Percentiles rank a stretch among this genome's conserved stretches.
phyloP scores from a whole-genome alignment of 2,797 vertebrate species.

The Smutsia gigantea region DNA sequence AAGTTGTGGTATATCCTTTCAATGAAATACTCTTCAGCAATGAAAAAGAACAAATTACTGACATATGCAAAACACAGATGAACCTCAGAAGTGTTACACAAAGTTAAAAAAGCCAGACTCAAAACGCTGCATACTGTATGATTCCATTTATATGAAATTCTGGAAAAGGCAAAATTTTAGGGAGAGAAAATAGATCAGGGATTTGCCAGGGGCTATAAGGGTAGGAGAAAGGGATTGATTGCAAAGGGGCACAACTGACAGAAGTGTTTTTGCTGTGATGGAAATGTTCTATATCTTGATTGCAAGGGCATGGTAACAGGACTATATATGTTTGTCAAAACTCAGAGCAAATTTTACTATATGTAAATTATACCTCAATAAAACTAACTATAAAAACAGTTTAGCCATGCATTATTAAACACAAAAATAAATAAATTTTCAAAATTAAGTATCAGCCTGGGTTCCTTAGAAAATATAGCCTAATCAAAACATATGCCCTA shows the following conservation, averaged over 20 bases:
- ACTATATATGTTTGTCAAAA: neutral
- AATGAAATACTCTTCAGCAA: neutral
- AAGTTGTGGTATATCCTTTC: neutral
- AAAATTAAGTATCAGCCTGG: neutral
- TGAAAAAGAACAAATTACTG: neutral
- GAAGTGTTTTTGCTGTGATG: neutral
- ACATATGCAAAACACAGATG: neutral
- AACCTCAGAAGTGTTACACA: neutral
- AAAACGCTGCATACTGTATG: neutral
- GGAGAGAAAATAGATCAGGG: neutral
- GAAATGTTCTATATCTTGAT: neutral
- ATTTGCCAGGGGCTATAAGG: neutral
- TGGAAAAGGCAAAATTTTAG: neutral
- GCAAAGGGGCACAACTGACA: too few species aligned
- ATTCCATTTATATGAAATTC: neutral
- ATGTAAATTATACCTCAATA: neutral
- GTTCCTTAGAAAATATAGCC: neutral
- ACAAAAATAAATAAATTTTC: conserved; percentile 11
- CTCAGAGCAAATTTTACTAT: neutral
- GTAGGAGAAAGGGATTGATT: neutral
- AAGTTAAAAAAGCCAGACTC: neutral
- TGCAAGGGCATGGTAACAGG: neutral
- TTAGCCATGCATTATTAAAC: neutral
- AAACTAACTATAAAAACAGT: neutral
- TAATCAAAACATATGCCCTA: neutral